phyloP scores from a whole-genome alignment of 2,113 vertebrate species.

The Lasiurus cinereus region DNA sequence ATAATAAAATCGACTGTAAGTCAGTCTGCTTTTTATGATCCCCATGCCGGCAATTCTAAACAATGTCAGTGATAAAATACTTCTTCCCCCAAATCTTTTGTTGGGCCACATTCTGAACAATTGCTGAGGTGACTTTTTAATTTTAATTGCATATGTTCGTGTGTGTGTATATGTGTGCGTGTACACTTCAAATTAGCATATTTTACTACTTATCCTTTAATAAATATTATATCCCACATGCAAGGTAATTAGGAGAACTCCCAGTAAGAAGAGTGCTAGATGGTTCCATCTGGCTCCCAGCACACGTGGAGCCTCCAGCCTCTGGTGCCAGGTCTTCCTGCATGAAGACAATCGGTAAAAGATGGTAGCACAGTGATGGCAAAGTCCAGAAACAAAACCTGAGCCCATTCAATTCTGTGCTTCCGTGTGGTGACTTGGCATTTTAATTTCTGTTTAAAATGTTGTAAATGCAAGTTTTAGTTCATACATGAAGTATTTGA shows the following conservation, averaged over 20 bases:
- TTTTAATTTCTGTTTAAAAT: slow-evolving; percentile 56
- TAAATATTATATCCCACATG: slow-evolving; percentile 20
- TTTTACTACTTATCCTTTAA: slow-evolving; percentile 64
- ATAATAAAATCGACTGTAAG: slow-evolving; percentile 70
- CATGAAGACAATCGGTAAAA: not conserved
- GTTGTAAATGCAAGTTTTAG: not conserved
- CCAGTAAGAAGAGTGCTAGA: not conserved
- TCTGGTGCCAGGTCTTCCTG: not conserved
- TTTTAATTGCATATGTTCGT: slow-evolving; percentile 55
- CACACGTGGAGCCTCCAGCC: not conserved
- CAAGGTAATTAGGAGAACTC: slow-evolving; percentile 45
- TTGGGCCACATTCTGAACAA: slow-evolving; percentile 55
- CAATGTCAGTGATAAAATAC: slow-evolving; percentile 70
- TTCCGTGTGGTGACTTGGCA: not conserved
- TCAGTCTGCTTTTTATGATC: slow-evolving; percentile 71
- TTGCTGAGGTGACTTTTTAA: slow-evolving; percentile 11
- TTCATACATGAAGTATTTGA: not conserved
- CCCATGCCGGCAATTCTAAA: slow-evolving; percentile 67
- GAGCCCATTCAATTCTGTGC: not conserved
- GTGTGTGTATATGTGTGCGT: not conserved
- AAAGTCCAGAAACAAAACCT: not conserved
- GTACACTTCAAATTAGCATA: slow-evolving; percentile 33
- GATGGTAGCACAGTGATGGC: not conserved
- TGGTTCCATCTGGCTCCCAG: not conserved
- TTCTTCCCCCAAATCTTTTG: slow-evolving; percentile 46